Evolutionary conservation across 2,797 vertebrate species (phyloP).

Genomic region (Characodon lateralis): DNA sequence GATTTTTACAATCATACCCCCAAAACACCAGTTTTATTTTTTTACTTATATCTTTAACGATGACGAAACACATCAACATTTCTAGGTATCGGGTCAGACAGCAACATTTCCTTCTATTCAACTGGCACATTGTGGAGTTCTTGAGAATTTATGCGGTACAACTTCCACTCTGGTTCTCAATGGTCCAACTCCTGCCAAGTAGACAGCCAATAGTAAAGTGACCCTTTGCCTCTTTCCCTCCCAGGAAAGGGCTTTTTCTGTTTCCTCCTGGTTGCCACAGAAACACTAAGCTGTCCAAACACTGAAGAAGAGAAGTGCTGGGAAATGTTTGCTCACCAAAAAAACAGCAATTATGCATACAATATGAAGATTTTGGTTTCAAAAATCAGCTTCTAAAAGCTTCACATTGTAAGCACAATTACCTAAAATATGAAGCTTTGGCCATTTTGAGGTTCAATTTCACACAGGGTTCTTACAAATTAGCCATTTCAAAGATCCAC

Average conservation of each 20-base stretch:
- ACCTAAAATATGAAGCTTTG: not conserved
- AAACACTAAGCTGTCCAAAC: constrained; percentile 63
- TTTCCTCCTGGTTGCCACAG: constrained; percentile 73
- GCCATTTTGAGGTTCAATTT: not conserved
- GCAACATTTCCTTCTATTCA: constrained; percentile 13
- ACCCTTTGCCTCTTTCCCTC: constrained; percentile 59
- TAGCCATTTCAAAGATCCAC: not conserved
- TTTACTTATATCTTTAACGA: not conserved
- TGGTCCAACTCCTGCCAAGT: constrained; percentile 38
- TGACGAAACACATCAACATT: constrained; percentile 1
- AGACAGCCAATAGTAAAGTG: constrained; percentile 30
- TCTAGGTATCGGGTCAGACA: not conserved
- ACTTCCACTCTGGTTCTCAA: constrained; percentile 39
- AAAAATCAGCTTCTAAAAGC: too few species aligned
- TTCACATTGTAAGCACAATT: too few species aligned
- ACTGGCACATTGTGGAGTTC: not conserved
- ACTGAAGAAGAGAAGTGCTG: constrained; percentile 34
- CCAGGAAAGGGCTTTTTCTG: constrained; percentile 69
- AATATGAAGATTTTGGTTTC: constrained; percentile 10
- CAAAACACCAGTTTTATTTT: not conserved
- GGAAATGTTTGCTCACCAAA: constrained; percentile 19
- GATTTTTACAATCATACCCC: not conserved
- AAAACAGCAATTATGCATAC: constrained; percentile 36
- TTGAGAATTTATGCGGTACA: constrained; percentile 23
- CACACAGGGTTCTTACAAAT: not conserved